Conservation (phyloP, 2,888 invertebrate genomes). For the Hirtodrosophila confusa region DNA sequence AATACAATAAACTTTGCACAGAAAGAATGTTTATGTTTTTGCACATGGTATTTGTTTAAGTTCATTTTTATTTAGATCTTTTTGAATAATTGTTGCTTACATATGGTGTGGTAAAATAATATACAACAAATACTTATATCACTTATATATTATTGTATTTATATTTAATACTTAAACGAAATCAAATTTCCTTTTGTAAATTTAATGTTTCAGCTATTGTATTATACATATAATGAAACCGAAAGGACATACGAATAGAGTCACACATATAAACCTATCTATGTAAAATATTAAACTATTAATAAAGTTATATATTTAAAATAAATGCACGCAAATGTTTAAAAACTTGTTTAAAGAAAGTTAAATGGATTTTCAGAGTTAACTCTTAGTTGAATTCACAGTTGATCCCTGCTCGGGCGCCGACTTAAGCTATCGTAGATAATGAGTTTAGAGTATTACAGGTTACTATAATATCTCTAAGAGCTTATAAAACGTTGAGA, state of each 20-base stretch:
- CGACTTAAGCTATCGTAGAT: not conserved
- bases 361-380: not conserved
- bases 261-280: slow-evolving; percentile 34
- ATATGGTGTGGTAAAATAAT: slow-evolving; percentile 79
- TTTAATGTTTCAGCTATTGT: slow-evolving; percentile 61
- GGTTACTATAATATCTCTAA: no score
- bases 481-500: not conserved
- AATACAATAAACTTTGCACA: slow-evolving; percentile 39
- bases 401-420: slow-evolving; percentile 1
- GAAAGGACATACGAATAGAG: slow-evolving; percentile 32
- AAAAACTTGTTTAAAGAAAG: slow-evolving; percentile 5
- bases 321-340: slow-evolving; percentile 49
- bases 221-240: slow-evolving; percentile 40
- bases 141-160: slow-evolving; percentile 13
- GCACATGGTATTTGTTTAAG: slow-evolving; percentile 26
- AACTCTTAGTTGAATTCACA: not conserved
- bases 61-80: slow-evolving; percentile 2
- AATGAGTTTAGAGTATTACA: no score
- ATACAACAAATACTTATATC: slow-evolving; percentile 22
- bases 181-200: slow-evolving; percentile 57
- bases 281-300: slow-evolving; percentile 56
- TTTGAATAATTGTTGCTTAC: slow-evolving; percentile 33
- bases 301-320: slow-evolving; percentile 56
- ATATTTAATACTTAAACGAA: slow-evolving; percentile 13
- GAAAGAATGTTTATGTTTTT: slow-evolving; percentile 28